phyloP scores from a whole-genome alignment of 2,113 vertebrate genomes.

The Rallus limicola region DNA sequence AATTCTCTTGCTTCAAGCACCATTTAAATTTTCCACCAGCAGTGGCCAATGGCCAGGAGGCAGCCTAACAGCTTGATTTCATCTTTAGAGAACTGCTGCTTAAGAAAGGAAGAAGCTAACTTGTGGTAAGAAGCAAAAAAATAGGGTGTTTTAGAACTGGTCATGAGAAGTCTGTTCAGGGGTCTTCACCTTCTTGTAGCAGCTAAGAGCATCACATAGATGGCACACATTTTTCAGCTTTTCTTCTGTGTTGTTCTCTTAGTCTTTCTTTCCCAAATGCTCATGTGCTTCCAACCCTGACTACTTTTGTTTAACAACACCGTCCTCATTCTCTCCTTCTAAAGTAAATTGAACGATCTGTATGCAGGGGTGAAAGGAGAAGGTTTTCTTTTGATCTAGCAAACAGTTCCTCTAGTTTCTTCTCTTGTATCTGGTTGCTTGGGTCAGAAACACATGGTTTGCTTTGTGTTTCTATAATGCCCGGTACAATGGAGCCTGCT shows the following conservation, averaged over 20 bases:
- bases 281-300: neutral
- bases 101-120: neutral
- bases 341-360: neutral
- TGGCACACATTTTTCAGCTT: neutral
- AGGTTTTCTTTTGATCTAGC: conserved; percentile 27
- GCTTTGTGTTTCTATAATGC: conserved; percentile 12
- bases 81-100: neutral
- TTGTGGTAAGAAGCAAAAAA: neutral
- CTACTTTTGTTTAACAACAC: neutral
- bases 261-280: neutral
- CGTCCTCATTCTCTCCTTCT: neutral
- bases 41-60: neutral
- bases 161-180: neutral
- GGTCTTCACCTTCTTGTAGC: neutral
- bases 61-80: neutral
- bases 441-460: conserved; percentile 29
- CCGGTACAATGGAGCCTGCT: neutral
- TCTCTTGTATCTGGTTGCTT: conserved; percentile 8
- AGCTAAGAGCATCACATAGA: neutral
- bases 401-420: neutral
- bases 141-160: neutral
- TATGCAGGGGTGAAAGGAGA: conserved; percentile 4
- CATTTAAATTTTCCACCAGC: neutral
- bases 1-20: neutral
- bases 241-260: neutral